Evolutionary conservation across 2,888 invertebrate species (phyloP).

Genomic region (Heliconius charithonia): DNA sequence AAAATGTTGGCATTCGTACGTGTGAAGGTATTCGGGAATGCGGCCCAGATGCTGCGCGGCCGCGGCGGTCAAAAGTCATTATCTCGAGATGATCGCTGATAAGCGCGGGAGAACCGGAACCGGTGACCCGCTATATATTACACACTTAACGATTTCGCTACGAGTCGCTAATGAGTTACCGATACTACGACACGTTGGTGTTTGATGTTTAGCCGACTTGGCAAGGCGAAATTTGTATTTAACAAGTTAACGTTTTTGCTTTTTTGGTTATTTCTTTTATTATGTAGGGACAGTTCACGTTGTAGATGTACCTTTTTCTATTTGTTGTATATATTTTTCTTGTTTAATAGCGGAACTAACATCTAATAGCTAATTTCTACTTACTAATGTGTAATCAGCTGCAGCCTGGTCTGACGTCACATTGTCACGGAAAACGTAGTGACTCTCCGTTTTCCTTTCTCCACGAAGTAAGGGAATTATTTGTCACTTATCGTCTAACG

Average conservation of each 20-base stretch:
- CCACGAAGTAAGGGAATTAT: neutral
- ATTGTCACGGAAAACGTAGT: too few species aligned
- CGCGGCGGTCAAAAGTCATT: conserved; percentile 16
- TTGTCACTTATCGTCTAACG: neutral
- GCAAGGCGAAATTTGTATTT: neutral
- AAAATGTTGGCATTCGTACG: neutral
- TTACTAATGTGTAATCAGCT: too few species aligned
- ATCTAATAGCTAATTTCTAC: too few species aligned
- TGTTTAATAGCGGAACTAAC: too few species aligned
- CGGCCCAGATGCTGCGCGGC: conserved; percentile 22
- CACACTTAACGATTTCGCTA: conserved; percentile 27
- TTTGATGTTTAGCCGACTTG: neutral
- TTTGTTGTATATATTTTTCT: too few species aligned
- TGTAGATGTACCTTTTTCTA: too few species aligned
- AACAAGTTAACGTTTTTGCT: neutral
- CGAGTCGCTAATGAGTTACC: conserved; percentile 18
- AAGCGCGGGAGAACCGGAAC: conserved; percentile 33
- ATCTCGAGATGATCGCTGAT: conserved; percentile 29
- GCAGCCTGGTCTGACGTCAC: too few species aligned
- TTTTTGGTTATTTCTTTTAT: neutral
- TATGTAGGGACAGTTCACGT: neutral
- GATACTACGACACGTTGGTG: conserved; percentile 1
- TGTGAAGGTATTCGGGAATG: conserved; percentile 22
- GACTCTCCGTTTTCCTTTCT: neutral
- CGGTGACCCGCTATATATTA: conserved; percentile 17